Percentiles rank a stretch among this genome's conserved stretches.
phyloP scores from a whole-genome alignment of 2,888 invertebrate genomes.

The Spodoptera picta region DNA sequence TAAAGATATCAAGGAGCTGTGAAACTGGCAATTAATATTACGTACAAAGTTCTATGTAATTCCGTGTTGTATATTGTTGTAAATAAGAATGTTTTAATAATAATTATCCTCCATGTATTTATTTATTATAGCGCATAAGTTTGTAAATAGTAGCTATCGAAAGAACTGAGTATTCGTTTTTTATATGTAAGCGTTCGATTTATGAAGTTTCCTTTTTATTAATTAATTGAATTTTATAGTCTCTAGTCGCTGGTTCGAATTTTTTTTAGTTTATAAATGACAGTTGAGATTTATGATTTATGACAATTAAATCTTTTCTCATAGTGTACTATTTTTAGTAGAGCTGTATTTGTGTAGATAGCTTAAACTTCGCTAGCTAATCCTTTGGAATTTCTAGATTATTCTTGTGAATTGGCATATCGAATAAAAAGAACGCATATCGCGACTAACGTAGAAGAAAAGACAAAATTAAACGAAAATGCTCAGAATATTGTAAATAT shows the following conservation, averaged over 20 bases:
- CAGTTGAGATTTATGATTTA: background rate
- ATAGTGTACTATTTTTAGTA: constrained; percentile 24
- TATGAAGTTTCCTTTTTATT: constrained; percentile 15
- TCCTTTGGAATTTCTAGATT: constrained; percentile 30
- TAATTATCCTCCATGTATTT: constrained; percentile 72
- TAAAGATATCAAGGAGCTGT: no score
- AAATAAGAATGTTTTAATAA: constrained; percentile 75
- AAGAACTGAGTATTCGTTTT: constrained; percentile 68
- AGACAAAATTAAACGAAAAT: constrained; percentile 26
- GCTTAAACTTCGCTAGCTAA: constrained; percentile 39
- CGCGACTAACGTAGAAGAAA: constrained; percentile 3
- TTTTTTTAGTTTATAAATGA: constrained; percentile 22
- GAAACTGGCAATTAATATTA: constrained; percentile 61
- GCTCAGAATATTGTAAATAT: constrained; percentile 52
- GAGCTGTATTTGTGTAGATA: constrained; percentile 42
- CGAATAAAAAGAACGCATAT: constrained; percentile 1
- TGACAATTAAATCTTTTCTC: no score
- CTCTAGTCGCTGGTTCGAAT: constrained; percentile 40
- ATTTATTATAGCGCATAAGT: constrained; percentile 70
- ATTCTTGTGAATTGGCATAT: constrained; percentile 34
- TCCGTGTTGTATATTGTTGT: constrained; percentile 82
- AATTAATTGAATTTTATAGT: constrained; percentile 18
- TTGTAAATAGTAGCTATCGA: constrained; percentile 79
- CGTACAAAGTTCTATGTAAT: constrained; percentile 85
- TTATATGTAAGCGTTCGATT: constrained; percentile 37